Conservation (phyloP, 2,888 invertebrate species). For the Microctonus hyperodae region DNA sequence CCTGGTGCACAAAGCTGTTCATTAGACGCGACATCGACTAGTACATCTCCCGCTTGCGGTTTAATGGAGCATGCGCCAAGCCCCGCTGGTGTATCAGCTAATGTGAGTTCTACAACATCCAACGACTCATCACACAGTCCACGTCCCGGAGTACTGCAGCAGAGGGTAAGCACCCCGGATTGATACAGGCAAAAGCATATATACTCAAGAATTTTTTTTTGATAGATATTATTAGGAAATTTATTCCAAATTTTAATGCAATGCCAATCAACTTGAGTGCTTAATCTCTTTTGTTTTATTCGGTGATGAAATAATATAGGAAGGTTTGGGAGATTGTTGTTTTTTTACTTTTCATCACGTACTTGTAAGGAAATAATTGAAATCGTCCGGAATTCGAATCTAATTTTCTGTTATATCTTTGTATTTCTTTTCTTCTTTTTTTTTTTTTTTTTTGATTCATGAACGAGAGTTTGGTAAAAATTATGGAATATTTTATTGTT, state of each 20-base stretch:
- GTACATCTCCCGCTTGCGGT: constrained; percentile 58
- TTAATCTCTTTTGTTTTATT: constrained; percentile 45
- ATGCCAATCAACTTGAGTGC: constrained; percentile 62
- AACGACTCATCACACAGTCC: constrained; percentile 66
- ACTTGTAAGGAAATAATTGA: too few relatives aligned
- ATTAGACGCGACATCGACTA: constrained; percentile 68
- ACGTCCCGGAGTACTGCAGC: constrained; percentile 78
- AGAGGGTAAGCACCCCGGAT: constrained; percentile 80
- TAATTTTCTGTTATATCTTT: too few relatives aligned
- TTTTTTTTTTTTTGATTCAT: too few relatives aligned
- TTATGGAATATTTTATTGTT: too few relatives aligned
- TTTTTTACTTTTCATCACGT: too few relatives aligned
- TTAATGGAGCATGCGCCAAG: constrained; percentile 61
- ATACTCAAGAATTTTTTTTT: constrained; percentile 33
- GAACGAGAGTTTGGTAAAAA: too few relatives aligned
- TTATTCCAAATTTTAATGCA: constrained; percentile 46
- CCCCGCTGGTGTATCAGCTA: constrained; percentile 65
- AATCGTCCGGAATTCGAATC: too few relatives aligned
- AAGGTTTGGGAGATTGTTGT: constrained; percentile 29
- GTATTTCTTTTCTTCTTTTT: too few relatives aligned
- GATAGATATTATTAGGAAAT: constrained; percentile 8
- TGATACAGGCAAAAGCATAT: constrained; percentile 64
- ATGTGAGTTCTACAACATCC: constrained; percentile 69
- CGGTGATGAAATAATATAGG: neutral
- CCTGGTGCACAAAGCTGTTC: constrained; percentile 78